A percentile compares a stretch with the other conserved stretches of the same genome.
Evolutionary conservation across 1,140 invertebrate genomes (phyloP).

Genomic region (Gonatopus flavifemur): DNA sequence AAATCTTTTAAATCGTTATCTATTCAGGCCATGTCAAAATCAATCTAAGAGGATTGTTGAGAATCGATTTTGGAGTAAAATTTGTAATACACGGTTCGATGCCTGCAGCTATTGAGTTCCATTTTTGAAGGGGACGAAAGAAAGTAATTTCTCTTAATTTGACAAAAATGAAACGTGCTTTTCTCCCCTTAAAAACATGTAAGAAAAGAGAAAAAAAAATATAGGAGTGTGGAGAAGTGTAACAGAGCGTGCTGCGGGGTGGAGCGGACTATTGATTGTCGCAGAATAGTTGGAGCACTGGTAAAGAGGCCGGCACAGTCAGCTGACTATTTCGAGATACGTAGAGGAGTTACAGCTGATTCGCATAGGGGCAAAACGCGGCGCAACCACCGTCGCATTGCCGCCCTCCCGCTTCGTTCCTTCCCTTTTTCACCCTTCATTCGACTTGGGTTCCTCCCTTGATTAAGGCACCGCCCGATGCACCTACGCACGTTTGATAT

Average conservation of each 20-base stretch:
- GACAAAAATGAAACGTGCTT: too few relatives aligned
- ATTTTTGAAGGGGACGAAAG: too few relatives aligned
- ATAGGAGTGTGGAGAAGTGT: neutral
- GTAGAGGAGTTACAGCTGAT: conserved; percentile 49
- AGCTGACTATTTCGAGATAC: conserved; percentile 52
- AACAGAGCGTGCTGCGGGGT: conserved; percentile 3
- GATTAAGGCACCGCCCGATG: too few relatives aligned
- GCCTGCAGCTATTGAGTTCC: too few relatives aligned
- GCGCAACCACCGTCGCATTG: conserved; percentile 43
- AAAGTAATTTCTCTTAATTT: too few relatives aligned
- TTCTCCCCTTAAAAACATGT: neutral
- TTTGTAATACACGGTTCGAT: too few relatives aligned
- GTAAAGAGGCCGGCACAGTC: conserved; percentile 31
- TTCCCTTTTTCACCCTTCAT: neutral
- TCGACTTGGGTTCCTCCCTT: neutral
- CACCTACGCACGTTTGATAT: too few relatives aligned
- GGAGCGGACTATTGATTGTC: conserved; percentile 42
- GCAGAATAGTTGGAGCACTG: conserved; percentile 31
- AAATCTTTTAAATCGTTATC: too few relatives aligned
- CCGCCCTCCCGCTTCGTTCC: conserved; percentile 20
- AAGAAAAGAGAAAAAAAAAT: neutral
- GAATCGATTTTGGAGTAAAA: too few relatives aligned
- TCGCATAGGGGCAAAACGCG: conserved; percentile 43
- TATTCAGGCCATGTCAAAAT: too few relatives aligned
- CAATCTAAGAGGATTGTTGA: too few relatives aligned